phyloP scores from a whole-genome alignment of 2,113 vertebrate genomes.

The Meriones unguiculatus region DNA sequence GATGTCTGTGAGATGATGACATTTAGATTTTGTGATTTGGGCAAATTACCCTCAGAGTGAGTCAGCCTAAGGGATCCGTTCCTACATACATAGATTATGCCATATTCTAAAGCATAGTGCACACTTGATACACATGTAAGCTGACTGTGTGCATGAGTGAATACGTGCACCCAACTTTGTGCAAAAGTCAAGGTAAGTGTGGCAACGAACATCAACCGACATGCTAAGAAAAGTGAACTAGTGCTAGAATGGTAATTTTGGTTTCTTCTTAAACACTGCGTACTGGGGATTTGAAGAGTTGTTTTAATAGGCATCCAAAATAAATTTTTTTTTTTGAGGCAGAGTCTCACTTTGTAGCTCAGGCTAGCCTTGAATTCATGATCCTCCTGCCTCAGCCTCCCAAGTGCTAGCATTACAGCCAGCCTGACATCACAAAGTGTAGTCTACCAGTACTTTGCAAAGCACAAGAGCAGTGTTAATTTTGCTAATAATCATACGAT shows the following conservation, averaged over 20 bases:
- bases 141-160: not conserved
- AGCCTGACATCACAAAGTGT: not conserved
- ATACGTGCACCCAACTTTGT: not conserved
- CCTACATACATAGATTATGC: not conserved
- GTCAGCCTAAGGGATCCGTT: slow-evolving; percentile 54
- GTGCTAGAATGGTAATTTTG: not conserved
- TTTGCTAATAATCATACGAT: not conserved
- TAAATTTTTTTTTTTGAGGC: not conserved
- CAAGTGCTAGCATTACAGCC: not conserved
- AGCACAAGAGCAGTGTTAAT: not conserved
- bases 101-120: slow-evolving; percentile 24
- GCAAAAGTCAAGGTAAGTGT: not conserved
- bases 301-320: not conserved
- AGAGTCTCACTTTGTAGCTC: not conserved
- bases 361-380: not conserved
- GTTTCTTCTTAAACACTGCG: slow-evolving; percentile 41
- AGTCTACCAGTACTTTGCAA: slow-evolving; percentile 21
- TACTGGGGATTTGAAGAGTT: slow-evolving; percentile 1
- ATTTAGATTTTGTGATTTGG: slow-evolving; percentile 37
- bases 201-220: not conserved
- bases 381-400: not conserved
- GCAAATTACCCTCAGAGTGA: slow-evolving; percentile 55
- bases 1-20: slow-evolving; percentile 33
- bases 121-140: not conserved
- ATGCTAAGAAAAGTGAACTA: not conserved